Evolutionary conservation across 2,113 vertebrate species (phyloP).

Genomic region (Lanius ludovicianus): DNA sequence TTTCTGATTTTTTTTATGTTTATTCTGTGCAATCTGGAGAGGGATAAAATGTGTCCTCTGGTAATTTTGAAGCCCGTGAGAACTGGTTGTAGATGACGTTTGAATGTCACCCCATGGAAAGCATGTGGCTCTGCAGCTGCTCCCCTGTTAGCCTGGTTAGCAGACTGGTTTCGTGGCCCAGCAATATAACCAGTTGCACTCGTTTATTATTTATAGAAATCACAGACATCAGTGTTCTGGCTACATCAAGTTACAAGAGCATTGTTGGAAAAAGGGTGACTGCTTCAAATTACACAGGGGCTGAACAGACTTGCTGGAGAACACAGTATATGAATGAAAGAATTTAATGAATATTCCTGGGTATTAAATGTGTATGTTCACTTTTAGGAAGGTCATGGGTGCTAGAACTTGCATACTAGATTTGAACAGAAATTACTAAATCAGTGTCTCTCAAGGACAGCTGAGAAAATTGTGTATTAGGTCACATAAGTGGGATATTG

Average conservation of each 20-base stretch:
- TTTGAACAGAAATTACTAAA: not conserved
- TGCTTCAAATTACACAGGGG: not conserved
- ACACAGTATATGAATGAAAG: not conserved
- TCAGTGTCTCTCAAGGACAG: not conserved
- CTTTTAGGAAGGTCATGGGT: not conserved
- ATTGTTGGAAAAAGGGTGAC: not conserved
- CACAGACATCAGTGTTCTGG: not conserved
- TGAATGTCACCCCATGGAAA: not conserved
- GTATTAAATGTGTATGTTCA: not conserved
- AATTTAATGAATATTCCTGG: not conserved
- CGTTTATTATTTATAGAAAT: conserved; percentile 22
- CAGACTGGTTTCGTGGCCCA: not conserved
- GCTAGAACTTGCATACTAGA: not conserved
- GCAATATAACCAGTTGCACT: not conserved
- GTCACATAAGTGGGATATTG: rapidly evolving
- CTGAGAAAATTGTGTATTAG: not conserved
- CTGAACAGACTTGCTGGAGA: not conserved
- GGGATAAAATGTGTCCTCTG: not conserved
- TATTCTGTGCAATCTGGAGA: not conserved
- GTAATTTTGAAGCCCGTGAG: not conserved
- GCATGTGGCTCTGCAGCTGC: not conserved
- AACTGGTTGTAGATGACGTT: not conserved
- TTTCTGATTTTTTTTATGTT: not conserved
- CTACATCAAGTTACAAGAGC: not conserved
- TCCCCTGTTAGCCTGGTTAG: not conserved